Evolutionary conservation across 2,797 vertebrate species (phyloP).

Genomic region (Phoeniculus purpureus): DNA sequence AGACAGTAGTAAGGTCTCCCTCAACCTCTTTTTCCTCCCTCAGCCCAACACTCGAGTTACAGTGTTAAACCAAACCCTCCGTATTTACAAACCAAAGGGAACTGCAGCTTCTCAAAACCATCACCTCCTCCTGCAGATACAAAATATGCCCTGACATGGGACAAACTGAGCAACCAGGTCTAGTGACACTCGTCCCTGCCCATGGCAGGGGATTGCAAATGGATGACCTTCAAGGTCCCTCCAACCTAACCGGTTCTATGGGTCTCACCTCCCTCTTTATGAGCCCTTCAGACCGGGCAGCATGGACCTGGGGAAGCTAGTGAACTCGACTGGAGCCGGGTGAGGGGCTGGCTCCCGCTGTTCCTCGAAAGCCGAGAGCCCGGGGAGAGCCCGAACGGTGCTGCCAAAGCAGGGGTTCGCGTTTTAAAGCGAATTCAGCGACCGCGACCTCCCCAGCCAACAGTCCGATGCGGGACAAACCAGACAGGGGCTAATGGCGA

Average conservation of each 20-base stretch:
- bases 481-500: too few relatives aligned
- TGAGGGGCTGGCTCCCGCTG: neutral
- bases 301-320: too few relatives aligned
- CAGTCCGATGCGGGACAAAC: neutral
- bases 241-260: too few relatives aligned
- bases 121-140: neutral
- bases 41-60: neutral
- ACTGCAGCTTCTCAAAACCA: neutral
- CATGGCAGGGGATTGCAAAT: too few relatives aligned
- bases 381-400: neutral
- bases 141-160: neutral
- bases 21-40: too few relatives aligned
- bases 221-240: too few relatives aligned
- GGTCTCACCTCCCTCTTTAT: neutral
- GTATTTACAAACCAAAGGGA: neutral
- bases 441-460: neutral
- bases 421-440: accelerated
- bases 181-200: too few relatives aligned
- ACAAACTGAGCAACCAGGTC: neutral
- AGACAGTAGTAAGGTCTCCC: too few relatives aligned
- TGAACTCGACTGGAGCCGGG: too few relatives aligned
- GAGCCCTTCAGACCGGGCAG: neutral
- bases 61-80: neutral
- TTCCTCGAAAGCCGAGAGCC: conserved; percentile 49
- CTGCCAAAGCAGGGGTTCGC: accelerated